Percentiles rank a stretch among this genome's conserved stretches.
Conservation (phyloP, 2,113 vertebrate genomes). For the Synodontis membranacea region DNA sequence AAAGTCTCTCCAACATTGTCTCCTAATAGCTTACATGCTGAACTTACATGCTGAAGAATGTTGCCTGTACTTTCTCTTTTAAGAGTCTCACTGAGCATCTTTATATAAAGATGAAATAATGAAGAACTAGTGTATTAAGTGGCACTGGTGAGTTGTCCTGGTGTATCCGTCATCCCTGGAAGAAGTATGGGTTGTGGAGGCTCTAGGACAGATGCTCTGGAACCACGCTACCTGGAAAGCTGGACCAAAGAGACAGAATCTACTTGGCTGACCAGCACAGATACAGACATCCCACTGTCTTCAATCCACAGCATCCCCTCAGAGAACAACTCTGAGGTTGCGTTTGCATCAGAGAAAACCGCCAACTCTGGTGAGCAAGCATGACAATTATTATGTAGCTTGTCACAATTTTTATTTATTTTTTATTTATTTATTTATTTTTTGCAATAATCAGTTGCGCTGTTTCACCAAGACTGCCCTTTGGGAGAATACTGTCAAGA, state of each 20-base stretch:
- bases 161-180: neutral
- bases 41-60: neutral
- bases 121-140: neutral
- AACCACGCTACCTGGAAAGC: conserved; percentile 77
- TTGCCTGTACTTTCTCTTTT: neutral
- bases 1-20: neutral
- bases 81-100: neutral
- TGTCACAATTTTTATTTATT: neutral
- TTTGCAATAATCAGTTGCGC: neutral
- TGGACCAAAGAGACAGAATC: conserved; percentile 82
- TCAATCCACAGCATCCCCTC: conserved; percentile 77
- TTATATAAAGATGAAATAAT: conserved; percentile 11
- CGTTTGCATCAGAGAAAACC: conserved; percentile 69
- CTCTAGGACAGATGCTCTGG: conserved; percentile 77
- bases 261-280: conserved; percentile 78
- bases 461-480: neutral
- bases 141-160: neutral
- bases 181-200: conserved; percentile 76
- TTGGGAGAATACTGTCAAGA: conserved; percentile 19
- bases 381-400: neutral
- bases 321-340: conserved; percentile 67
- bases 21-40: neutral
- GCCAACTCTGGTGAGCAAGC: conserved; percentile 64
- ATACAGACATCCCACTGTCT: conserved; percentile 76
- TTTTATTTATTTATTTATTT: neutral